Percentiles rank a stretch among this genome's conserved stretches.
These are phyloP conservation scores for Myotis brandtii DNA, from an alignment of 2,113 vertebrate species.

Conservation along the genomic window DNA sequence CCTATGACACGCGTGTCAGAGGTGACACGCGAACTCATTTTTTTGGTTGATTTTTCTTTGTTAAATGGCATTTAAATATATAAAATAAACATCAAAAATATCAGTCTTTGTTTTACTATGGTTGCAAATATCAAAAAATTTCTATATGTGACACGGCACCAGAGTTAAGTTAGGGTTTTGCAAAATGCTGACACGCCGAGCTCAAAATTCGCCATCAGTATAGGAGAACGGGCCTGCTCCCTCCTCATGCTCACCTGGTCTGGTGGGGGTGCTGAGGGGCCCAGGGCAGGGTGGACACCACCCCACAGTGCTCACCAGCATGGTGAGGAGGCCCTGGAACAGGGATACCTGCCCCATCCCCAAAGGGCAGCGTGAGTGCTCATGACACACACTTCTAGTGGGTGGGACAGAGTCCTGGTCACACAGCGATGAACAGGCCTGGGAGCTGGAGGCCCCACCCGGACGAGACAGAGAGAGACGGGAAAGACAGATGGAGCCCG, in stretches of 20 bases:
- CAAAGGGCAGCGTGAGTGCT: fast-evolving
- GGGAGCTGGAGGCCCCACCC: neutral
- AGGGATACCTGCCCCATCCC: neutral
- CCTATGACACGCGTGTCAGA: too few species aligned
- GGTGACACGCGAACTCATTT: too few species aligned
- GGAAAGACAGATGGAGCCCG: neutral
- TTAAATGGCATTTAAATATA: too few species aligned
- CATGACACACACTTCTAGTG: neutral
- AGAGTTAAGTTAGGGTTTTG: too few species aligned
- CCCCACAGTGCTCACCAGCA: neutral
- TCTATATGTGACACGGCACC: too few species aligned
- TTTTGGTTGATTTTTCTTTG: too few species aligned
- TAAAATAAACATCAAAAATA: too few species aligned
- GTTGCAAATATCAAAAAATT: too few species aligned
- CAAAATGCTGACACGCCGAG: too few species aligned
- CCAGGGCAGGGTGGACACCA: neutral
- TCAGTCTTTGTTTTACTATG: too few species aligned
- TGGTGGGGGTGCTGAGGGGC: neutral
- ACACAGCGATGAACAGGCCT: neutral
- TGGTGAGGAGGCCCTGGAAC: neutral
- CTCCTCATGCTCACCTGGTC: neutral
- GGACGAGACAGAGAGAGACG: neutral
- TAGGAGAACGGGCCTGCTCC: neutral
- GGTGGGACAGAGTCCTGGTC: neutral
- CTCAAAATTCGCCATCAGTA: too few species aligned